Evolutionary conservation across 2,113 vertebrate genomes (phyloP).

Genomic region (Hypanus sabinus): DNA sequence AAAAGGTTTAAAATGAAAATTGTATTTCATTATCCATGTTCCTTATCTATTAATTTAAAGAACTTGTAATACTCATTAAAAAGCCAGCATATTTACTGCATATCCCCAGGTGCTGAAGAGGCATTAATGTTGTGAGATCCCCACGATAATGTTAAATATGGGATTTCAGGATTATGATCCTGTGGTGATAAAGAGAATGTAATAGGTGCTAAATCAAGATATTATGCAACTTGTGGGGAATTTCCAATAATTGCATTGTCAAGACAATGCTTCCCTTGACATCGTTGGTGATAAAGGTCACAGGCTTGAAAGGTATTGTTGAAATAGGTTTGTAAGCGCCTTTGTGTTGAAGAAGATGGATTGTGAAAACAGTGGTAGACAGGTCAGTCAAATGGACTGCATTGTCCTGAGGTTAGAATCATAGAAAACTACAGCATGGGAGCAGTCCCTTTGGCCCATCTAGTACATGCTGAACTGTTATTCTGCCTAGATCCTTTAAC

Average conservation of each 20-base stretch:
- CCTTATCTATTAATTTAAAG: neutral
- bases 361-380: neutral
- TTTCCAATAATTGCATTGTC: neutral
- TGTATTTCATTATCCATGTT: neutral
- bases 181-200: neutral
- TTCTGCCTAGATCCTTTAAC: no score
- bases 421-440: no score
- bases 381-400: neutral
- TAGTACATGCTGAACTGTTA: no score
- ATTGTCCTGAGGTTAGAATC: neutral
- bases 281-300: neutral
- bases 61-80: neutral
- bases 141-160: neutral
- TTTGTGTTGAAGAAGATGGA: neutral
- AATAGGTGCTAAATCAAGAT: neutral
- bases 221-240: neutral
- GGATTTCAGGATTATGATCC: neutral
- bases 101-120: neutral
- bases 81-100: neutral
- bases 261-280: neutral
- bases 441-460: no score
- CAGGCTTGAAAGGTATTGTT: neutral
- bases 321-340: neutral
- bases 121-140: neutral
- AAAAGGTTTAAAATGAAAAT: neutral